Conservation (phyloP, 1,140 invertebrate genomes). For the Pogonognathellus flavescens region DNA sequence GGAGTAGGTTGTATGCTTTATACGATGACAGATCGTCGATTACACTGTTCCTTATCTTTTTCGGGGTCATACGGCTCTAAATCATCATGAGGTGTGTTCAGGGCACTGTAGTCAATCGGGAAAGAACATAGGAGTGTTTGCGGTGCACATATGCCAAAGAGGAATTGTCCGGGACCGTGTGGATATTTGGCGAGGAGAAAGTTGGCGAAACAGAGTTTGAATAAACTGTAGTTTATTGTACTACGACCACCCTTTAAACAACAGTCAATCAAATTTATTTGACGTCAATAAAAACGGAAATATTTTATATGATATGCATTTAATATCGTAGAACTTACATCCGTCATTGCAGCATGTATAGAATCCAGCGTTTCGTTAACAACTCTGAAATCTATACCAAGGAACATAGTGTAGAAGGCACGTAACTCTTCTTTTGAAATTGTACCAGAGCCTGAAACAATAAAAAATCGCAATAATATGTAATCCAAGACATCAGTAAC, state of each 20-base stretch:
- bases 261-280: not conserved
- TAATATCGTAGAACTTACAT: constrained; percentile 72
- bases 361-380: constrained; percentile 77
- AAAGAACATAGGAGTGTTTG: constrained; percentile 75
- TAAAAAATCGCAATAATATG: constrained; percentile 21
- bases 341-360: constrained; percentile 79
- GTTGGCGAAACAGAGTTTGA: constrained; percentile 79
- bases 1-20: constrained; percentile 67
- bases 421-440: constrained; percentile 77
- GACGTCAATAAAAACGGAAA: not conserved
- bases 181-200: constrained; percentile 80
- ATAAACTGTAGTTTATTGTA: constrained; percentile 76
- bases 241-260: constrained; percentile 76
- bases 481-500: too few species aligned
- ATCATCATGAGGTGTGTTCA: constrained; percentile 78
- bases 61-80: constrained; percentile 78
- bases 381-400: constrained; percentile 75
- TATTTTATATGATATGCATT: not conserved
- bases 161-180: constrained; percentile 79
- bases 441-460: constrained; percentile 73
- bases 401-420: constrained; percentile 78
- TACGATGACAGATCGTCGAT: constrained; percentile 80
- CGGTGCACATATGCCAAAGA: constrained; percentile 76
- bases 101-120: constrained; percentile 81
- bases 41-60: constrained; percentile 72